These are phyloP conservation scores for Iphiclides podalirius DNA, from an alignment of 2,888 invertebrate species.

Conservation along the genomic window DNA sequence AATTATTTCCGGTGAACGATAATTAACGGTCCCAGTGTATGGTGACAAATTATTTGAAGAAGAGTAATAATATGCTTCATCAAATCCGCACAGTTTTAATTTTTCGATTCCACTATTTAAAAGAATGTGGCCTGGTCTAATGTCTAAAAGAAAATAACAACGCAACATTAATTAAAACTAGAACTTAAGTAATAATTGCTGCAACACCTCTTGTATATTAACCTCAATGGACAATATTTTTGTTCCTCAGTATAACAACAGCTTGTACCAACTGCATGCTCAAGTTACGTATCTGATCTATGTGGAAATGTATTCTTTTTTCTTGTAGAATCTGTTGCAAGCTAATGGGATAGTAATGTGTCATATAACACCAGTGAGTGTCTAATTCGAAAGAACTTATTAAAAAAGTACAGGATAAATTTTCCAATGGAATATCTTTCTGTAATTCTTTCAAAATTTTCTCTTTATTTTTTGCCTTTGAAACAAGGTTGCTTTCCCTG, in stretches of 20 bases:
- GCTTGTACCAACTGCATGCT: constrained; percentile 51
- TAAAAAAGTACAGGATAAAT: constrained; percentile 36
- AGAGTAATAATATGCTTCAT: constrained; percentile 35
- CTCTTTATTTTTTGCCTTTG: constrained; percentile 29
- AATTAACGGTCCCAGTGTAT: constrained; percentile 39
- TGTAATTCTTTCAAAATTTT: constrained; percentile 40
- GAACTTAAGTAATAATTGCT: too few species aligned
- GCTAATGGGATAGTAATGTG: constrained; percentile 53
- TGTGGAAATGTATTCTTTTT: constrained; percentile 37
- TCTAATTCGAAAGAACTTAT: constrained; percentile 35
- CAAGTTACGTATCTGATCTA: constrained; percentile 44
- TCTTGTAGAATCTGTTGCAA: constrained; percentile 38
- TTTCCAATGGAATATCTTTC: constrained; percentile 34
- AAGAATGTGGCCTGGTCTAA: constrained; percentile 55
- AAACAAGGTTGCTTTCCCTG: background rate
- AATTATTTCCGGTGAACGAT: constrained; percentile 58
- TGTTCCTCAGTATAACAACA: constrained; percentile 42
- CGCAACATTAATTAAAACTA: too few species aligned
- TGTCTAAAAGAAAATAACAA: constrained; percentile 45
- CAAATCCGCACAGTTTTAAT: constrained; percentile 59
- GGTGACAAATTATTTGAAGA: constrained; percentile 25
- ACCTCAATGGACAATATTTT: constrained; percentile 55
- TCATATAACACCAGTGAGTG: constrained; percentile 42
- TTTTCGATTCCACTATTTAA: constrained; percentile 36
- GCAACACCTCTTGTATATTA: too few species aligned